Evolutionary conservation across 2,113 vertebrate species (phyloP).

Genomic region (Taurulus bubalis): DNA sequence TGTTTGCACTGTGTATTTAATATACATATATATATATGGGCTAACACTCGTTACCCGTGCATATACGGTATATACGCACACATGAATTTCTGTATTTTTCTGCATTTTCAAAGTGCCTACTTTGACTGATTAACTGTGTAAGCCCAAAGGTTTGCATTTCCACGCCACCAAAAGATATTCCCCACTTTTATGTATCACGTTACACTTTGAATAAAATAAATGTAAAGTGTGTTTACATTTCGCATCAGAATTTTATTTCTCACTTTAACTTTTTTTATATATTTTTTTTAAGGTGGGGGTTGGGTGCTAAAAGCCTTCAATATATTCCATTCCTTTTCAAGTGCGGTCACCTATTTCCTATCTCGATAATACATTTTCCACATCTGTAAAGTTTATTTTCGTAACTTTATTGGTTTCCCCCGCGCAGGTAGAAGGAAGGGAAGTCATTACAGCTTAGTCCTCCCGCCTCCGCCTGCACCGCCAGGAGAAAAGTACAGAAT

Average conservation of each 20-base stretch:
- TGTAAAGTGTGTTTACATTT: constrained; percentile 62
- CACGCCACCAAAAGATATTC: constrained; percentile 42
- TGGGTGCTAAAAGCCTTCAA: neutral
- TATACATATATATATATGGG: too few species aligned
- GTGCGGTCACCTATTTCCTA: constrained; percentile 69
- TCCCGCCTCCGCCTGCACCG: constrained; percentile 66
- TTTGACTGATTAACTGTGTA: constrained; percentile 30
- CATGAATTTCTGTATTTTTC: constrained; percentile 29
- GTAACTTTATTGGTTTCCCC: constrained; percentile 77
- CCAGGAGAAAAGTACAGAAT: constrained; percentile 70
- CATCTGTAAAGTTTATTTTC: constrained; percentile 76
- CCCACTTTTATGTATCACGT: constrained; percentile 54
- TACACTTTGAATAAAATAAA: constrained; percentile 50
- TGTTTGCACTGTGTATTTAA: constrained; percentile 7
- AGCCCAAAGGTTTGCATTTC: constrained; percentile 46
- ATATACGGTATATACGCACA: too few species aligned
- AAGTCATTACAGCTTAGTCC: constrained; percentile 82
- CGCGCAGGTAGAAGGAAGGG: constrained; percentile 72
- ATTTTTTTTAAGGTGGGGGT: neutral
- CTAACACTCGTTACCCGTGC: too few species aligned
- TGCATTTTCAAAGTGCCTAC: constrained; percentile 36
- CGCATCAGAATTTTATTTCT: constrained; percentile 19
- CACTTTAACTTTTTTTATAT: neutral
- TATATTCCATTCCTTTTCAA: constrained; percentile 62
- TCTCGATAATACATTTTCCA: constrained; percentile 72